A percentile compares a stretch with the other conserved stretches of the same genome.
Conservation (phyloP, 2,113 vertebrate species). For the Chunga burmeisteri region DNA sequence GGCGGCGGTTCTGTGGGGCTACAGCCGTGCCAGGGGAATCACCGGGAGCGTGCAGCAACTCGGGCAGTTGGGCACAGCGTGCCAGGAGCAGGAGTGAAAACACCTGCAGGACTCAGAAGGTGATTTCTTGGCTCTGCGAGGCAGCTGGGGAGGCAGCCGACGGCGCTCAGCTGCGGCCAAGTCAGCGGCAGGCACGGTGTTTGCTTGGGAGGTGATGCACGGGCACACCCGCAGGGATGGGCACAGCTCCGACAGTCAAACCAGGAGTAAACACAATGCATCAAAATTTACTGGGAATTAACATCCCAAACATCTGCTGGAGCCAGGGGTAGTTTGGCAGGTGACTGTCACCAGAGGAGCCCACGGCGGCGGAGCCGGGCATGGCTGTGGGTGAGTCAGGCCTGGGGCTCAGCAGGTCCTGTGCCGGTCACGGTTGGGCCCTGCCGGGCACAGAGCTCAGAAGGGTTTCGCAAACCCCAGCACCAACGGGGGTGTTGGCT, state of each 20-base stretch:
- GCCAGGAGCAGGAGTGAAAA: background rate
- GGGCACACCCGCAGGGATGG: background rate
- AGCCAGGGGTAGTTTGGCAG: background rate
- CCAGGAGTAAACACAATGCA: background rate
- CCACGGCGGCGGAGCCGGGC: accelerated
- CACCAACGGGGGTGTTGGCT: accelerated
- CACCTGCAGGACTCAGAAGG: background rate
- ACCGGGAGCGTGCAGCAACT: accelerated
- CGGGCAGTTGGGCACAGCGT: background rate
- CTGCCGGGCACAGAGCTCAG: background rate
- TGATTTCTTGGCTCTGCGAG: background rate
- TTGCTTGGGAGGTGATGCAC: background rate
- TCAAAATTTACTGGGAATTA: conserved; percentile 10
- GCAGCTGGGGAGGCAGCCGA: background rate
- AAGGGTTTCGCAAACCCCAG: accelerated
- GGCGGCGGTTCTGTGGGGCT: accelerated
- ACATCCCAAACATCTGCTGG: background rate
- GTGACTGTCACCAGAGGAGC: background rate
- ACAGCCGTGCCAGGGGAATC: accelerated
- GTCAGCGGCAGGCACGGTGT: accelerated
- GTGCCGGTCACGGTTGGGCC: accelerated
- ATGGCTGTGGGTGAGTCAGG: accelerated
- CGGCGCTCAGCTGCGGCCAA: accelerated
- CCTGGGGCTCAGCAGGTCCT: background rate
- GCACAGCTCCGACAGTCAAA: background rate